Evolutionary conservation across 2,113 vertebrate species (phyloP), one percentile per base, ranked within the genome.

Genomic region (Cepphus grylle): DNA sequence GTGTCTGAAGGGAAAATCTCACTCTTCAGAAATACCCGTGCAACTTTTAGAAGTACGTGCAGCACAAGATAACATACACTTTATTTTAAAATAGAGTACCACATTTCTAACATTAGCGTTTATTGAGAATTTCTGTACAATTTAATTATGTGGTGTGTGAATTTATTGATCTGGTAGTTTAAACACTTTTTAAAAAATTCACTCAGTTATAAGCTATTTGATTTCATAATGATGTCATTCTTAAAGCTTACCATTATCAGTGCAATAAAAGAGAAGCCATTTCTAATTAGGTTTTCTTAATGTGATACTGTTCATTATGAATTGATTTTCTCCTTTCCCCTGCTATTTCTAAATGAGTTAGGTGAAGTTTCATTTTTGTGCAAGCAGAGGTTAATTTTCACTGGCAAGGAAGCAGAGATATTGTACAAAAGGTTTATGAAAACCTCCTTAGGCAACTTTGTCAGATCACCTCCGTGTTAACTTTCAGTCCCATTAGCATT

Each of bases 311-410:
- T 95, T 96, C 80, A 84, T 97, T 97, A 87, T 81, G 86, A 74
- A 98, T 97, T 83, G 94, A 97, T 95, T 96, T 96, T 91, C 89
- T 67, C 92, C 91, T 97, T 86, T 79, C 52, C 58, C 42, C 47
- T 80, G 88, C 93, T 96, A 79, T 93, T 97, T 96, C 79, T 86
- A 85, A 90, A 96, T 90, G 86, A 96, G 85, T 95, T 95, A 94
- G 92, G 94, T 88, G 92, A 94, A 93, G 70, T 30, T 49, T 80
- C 38, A 0, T 15, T 91, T 92, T 93, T 90, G 90, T 84, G 61
- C 83, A 95, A 95, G 95, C 29, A 82, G 85, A 96, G 96, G 92
- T 95, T 95, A 93, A 97, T 96, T 93, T 96, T 95, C 86, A 85
- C 50, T 82, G 94, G 70, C 95, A 95, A 88, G 76, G 66, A 65